These are phyloP conservation scores for Chaetodon trifasciatus DNA, from an alignment of 2,797 vertebrate species.

Conservation along the genomic window DNA sequence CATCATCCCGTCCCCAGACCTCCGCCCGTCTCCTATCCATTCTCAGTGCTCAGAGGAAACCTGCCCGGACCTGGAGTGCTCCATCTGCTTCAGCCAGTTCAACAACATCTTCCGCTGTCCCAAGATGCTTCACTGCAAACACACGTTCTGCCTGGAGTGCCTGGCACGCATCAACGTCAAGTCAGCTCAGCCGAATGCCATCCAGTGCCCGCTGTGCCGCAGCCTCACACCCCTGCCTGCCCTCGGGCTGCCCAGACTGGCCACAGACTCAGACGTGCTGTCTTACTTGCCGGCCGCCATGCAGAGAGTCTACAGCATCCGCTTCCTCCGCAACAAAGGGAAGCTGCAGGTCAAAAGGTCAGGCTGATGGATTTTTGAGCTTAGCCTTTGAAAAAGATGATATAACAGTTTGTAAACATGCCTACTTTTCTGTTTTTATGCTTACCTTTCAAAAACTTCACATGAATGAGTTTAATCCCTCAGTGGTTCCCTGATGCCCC, in stretches of 20 bases:
- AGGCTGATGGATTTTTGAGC: neutral
- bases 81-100: constrained; percentile 88
- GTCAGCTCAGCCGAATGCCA: constrained; percentile 76
- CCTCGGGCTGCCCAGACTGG: constrained; percentile 83
- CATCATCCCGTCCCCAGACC: constrained; percentile 41
- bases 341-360: constrained; percentile 85
- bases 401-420: neutral
- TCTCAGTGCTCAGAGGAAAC: constrained; percentile 10
- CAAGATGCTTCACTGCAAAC: constrained; percentile 86
- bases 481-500: too few species aligned
- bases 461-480: neutral
- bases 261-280: constrained; percentile 80
- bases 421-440: neutral
- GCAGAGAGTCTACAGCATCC: constrained; percentile 86
- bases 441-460: neutral
- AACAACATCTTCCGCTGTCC: constrained; percentile 89
- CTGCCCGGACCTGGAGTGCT: constrained; percentile 84
- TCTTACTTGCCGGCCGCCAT: constrained; percentile 84
- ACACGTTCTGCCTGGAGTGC: constrained; percentile 90
- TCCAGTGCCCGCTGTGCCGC: constrained; percentile 88
- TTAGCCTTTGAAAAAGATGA: too few species aligned
- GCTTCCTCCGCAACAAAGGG: constrained; percentile 84
- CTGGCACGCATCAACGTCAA: constrained; percentile 88
- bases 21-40: constrained; percentile 8
- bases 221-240: constrained; percentile 78